These are phyloP conservation scores for Nothoprocta perdicaria DNA, from an alignment of 2,113 vertebrate genomes.

Conservation along the genomic window DNA sequence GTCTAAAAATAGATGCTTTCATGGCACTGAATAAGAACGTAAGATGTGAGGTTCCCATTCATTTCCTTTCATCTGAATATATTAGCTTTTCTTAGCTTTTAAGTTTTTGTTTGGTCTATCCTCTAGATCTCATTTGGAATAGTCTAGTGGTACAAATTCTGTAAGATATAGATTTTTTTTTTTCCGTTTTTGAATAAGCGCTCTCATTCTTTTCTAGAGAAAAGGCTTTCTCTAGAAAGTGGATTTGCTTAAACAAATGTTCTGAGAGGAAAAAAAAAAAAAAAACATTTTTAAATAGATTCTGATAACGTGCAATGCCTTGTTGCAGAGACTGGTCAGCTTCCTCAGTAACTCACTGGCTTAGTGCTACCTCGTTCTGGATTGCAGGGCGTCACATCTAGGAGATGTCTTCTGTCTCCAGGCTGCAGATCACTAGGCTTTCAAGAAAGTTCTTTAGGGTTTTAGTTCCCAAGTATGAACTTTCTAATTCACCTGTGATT, in stretches of 20 bases:
- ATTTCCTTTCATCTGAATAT: background rate
- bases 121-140: background rate
- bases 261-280: background rate
- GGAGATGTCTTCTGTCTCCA: background rate
- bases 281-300: background rate
- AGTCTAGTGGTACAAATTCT: background rate
- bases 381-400: background rate
- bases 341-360: background rate
- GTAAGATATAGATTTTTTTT: background rate
- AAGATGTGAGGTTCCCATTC: background rate
- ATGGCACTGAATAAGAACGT: background rate
- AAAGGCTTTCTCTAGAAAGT: background rate
- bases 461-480: background rate
- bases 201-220: background rate
- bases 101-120: background rate
- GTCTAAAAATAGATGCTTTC: background rate
- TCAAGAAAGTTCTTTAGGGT: background rate
- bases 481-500: background rate
- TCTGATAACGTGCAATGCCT: background rate
- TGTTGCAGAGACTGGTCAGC: background rate
- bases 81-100: background rate
- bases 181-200: background rate
- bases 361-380: background rate
- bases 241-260: background rate
- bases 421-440: background rate